These are phyloP conservation scores for Anthrax anthrax DNA, from an alignment of 2,888 invertebrate genomes.

Conservation along the genomic window DNA sequence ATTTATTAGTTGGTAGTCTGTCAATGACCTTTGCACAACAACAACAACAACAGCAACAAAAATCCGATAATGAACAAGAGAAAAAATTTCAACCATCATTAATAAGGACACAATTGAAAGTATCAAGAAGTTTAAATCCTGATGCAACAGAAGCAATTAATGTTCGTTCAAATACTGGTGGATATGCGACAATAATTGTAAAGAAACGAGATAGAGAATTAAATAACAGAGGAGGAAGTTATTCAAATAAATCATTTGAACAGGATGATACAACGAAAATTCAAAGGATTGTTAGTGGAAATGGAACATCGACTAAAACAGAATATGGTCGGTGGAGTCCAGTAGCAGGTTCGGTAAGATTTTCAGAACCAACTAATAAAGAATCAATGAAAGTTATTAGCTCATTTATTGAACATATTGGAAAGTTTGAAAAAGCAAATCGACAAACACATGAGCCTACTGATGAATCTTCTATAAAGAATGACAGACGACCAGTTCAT, in stretches of 20 bases:
- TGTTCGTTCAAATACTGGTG: slow-evolving; percentile 61
- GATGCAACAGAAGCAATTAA: slow-evolving; percentile 62
- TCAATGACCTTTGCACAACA: neutral
- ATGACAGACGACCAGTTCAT: slow-evolving; percentile 42
- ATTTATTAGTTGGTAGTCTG: neutral
- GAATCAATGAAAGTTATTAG: slow-evolving; percentile 14
- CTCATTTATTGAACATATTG: slow-evolving; percentile 16
- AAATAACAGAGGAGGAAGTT: neutral
- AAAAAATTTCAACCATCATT: slow-evolving; percentile 36
- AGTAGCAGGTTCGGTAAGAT: slow-evolving; percentile 13
- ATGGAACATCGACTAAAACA: slow-evolving; percentile 1
- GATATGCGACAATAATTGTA: slow-evolving; percentile 60
- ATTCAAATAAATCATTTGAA: neutral
- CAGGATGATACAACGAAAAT: slow-evolving; percentile 1
- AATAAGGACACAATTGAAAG: slow-evolving; percentile 59
- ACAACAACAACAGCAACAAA: neutral
- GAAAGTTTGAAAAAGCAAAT: slow-evolving; percentile 8
- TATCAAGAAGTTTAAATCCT: slow-evolving; percentile 61
- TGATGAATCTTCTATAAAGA: slow-evolving; percentile 32
- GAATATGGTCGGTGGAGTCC: slow-evolving; percentile 32
- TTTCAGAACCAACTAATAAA: slow-evolving; percentile 11
- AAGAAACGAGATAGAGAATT: slow-evolving; percentile 43
- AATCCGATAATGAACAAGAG: neutral
- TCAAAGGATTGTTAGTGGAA: neutral
- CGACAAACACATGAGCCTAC: slow-evolving; percentile 1